These are phyloP conservation scores for Torymus aiolomorphi DNA, from an alignment of 2,888 invertebrate genomes.

Conservation along the genomic window DNA sequence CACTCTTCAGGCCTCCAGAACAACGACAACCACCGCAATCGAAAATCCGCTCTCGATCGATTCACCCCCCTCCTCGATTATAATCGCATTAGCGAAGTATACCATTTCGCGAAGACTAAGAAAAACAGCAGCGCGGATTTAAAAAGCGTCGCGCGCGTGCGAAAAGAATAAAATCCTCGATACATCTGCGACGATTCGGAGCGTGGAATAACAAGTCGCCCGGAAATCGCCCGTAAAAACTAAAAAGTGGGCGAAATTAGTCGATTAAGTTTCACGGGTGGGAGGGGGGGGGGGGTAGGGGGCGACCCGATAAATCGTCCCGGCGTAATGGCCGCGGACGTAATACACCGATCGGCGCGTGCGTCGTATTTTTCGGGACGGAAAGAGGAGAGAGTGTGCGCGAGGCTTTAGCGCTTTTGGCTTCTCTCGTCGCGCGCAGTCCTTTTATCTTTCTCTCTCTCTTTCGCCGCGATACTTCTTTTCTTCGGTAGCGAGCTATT, in stretches of 20 bases:
- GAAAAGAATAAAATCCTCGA: constrained; percentile 34
- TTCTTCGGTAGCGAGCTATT: no score
- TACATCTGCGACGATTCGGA: constrained; percentile 50
- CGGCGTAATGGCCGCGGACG: constrained; percentile 37
- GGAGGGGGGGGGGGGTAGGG: neutral
- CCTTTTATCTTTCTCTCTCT: no score
- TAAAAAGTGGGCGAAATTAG: constrained; percentile 52
- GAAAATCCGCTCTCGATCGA: constrained; percentile 20
- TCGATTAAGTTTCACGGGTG: constrained; percentile 46
- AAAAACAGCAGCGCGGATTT: neutral
- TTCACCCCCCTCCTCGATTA: constrained; percentile 37
- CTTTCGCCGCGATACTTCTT: no score
- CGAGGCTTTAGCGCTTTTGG: no score
- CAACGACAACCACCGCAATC: constrained; percentile 4
- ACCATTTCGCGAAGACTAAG: constrained; percentile 1
- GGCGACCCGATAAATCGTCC: constrained; percentile 48
- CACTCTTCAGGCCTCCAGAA: no score
- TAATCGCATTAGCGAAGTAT: constrained; percentile 50
- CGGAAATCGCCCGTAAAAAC: constrained; percentile 55
- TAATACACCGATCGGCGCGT: constrained; percentile 34
- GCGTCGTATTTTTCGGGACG: constrained; percentile 18
- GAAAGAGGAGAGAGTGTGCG: neutral
- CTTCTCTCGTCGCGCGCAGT: no score
- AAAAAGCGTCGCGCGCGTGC: neutral
- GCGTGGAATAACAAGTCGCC: constrained; percentile 53